Percentiles rank a stretch among this genome's conserved stretches.
Evolutionary conservation across 2,797 vertebrate species (phyloP).

Genomic region (Helarctos malayanus): DNA sequence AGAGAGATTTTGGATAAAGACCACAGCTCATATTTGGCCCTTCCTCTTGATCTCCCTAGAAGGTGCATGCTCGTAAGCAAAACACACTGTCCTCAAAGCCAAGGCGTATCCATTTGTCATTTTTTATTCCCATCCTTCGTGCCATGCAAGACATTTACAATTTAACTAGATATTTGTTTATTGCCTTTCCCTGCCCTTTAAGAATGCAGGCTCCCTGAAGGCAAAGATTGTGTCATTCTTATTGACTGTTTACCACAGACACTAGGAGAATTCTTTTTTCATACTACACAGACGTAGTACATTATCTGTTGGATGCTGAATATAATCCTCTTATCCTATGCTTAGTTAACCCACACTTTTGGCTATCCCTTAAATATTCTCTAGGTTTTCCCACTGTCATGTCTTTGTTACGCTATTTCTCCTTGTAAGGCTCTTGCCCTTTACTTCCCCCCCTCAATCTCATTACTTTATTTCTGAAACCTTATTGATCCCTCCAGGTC

Average conservation of each 20-base stretch:
- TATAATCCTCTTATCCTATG: background rate
- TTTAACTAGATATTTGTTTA: background rate
- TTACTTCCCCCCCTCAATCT: background rate
- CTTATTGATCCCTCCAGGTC: background rate
- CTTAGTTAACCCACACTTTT: background rate
- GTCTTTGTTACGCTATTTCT: background rate
- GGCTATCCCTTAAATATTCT: background rate
- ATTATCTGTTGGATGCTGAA: background rate
- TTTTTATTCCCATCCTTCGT: background rate
- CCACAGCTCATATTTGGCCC: background rate
- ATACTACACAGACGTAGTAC: background rate
- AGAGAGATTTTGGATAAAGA: background rate
- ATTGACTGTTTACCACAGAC: background rate
- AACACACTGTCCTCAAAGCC: background rate
- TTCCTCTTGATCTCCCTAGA: background rate
- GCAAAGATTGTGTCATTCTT: background rate
- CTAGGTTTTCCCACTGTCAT: background rate
- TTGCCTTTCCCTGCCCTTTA: background rate
- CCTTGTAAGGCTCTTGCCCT: background rate
- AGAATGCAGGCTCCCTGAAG: background rate
- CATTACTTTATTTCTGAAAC: background rate
- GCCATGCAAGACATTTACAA: background rate
- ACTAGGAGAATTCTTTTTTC: conserved; percentile 13
- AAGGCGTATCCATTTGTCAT: background rate
- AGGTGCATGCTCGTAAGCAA: background rate